Percentiles rank a stretch among this genome's conserved stretches.
Evolutionary conservation across 2,888 invertebrate genomes (phyloP).

Genomic region (Ophraella communa): DNA sequence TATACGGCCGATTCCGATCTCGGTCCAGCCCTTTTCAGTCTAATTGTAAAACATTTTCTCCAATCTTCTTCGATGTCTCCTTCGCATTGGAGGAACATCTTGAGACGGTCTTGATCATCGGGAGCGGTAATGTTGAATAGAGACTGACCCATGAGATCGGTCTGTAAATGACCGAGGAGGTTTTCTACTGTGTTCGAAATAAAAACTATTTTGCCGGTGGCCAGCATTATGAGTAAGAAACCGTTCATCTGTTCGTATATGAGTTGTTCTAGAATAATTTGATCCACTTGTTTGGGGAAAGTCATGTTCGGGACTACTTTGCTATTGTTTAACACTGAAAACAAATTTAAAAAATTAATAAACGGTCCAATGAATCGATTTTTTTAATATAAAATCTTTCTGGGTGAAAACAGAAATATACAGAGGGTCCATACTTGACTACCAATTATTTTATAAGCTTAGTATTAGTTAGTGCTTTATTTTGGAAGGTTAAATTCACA

Average conservation of each 20-base stretch:
- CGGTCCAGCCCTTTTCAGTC: conserved; percentile 72
- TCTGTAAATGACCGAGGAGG: conserved; percentile 84
- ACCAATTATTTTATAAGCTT: too few relatives aligned
- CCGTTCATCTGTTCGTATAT: conserved; percentile 72
- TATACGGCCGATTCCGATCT: conserved; percentile 75
- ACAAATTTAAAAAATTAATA: too few relatives aligned
- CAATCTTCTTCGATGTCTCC: conserved; percentile 61
- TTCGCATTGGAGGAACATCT: conserved; percentile 66
- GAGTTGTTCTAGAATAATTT: conserved; percentile 67
- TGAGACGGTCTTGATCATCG: conserved; percentile 78
- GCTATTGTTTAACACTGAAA: conserved; percentile 46
- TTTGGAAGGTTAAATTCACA: too few relatives aligned
- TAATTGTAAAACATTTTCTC: conserved; percentile 63
- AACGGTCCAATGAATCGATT: too few relatives aligned
- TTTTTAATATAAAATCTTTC: too few relatives aligned
- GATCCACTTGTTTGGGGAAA: conserved; percentile 65
- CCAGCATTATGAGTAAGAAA: conserved; percentile 80
- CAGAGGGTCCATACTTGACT: too few relatives aligned
- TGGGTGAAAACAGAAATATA: too few relatives aligned
- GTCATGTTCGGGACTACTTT: conserved; percentile 49
- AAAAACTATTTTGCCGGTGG: conserved; percentile 83
- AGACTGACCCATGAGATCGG: conserved; percentile 83
- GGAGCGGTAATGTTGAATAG: conserved; percentile 81
- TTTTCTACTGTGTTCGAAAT: conserved; percentile 85
- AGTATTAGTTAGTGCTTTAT: too few relatives aligned